phyloP scores from a whole-genome alignment of 2,797 vertebrate species.

The Enteromius treurensis region DNA sequence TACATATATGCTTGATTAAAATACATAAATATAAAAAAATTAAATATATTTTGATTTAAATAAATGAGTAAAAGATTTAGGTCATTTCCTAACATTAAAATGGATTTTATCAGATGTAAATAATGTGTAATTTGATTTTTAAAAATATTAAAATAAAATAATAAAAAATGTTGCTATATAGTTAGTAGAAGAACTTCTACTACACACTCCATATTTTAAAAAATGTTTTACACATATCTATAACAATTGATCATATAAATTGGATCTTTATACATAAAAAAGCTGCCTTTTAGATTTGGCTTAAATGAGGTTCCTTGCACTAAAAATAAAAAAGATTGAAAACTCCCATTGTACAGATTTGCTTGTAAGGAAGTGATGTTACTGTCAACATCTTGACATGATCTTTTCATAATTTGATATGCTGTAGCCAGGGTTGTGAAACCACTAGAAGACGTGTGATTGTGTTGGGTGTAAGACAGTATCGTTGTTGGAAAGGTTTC shows the following conservation, averaged over 20 bases:
- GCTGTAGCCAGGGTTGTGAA: neutral
- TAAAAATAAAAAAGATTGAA: neutral
- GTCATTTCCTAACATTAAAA: too few relatives aligned
- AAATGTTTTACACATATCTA: neutral
- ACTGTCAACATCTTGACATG: neutral
- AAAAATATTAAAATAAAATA: neutral
- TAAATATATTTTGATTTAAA: neutral
- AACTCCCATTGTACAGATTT: neutral
- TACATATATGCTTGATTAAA: neutral
- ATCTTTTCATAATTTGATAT: neutral
- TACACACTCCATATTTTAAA: too few relatives aligned
- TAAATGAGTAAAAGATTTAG: neutral
- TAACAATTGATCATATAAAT: neutral
- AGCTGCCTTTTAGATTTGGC: too few relatives aligned
- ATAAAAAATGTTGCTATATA: neutral
- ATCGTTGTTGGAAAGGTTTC: slow-evolving; percentile 9
- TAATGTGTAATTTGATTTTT: neutral
- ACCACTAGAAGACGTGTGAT: neutral
- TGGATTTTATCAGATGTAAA: neutral
- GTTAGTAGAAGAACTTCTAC: too few relatives aligned
- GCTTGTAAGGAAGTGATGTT: neutral
- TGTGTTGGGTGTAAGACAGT: slow-evolving; percentile 17
- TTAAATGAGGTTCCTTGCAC: neutral
- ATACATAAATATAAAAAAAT: neutral
- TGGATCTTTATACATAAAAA: neutral